Evolutionary conservation across 2,113 vertebrate species (phyloP).

Genomic region (Tetrao urogallus): DNA sequence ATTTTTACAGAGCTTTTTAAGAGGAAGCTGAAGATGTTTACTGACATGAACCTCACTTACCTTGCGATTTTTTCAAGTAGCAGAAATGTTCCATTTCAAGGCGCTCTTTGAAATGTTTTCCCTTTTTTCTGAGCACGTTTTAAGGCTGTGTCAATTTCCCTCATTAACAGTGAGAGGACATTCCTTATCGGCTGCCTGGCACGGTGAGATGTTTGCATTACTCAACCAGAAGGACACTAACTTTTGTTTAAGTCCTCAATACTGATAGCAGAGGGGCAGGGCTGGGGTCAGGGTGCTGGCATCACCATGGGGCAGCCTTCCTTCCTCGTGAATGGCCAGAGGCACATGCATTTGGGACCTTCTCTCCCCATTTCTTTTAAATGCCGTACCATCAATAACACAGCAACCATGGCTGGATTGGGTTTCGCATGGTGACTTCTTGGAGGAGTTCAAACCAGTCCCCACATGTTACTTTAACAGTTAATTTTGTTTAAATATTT

Average conservation of each 20-base stretch:
- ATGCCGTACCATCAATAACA: background rate
- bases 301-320: background rate
- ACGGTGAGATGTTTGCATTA: background rate
- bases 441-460: background rate
- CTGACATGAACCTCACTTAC: background rate
- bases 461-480: background rate
- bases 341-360: accelerated
- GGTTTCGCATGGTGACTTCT: background rate
- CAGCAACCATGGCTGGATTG: background rate
- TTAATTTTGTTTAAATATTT: background rate
- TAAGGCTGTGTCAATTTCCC: background rate
- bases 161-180: background rate
- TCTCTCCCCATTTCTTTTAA: background rate
- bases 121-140: background rate
- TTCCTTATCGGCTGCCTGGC: conserved; percentile 37
- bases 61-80: background rate
- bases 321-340: background rate
- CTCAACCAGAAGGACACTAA: background rate
- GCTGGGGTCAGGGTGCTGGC: background rate
- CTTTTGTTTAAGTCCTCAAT: background rate
- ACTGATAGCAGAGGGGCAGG: background rate
- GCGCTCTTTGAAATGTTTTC: background rate
- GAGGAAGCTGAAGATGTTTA: background rate
- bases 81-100: conserved; percentile 1
- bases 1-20: background rate